Evolutionary conservation across 35 echinoderm and acorn worm genomes (phyloP).

Genomic region (Ptychodera flava): DNA sequence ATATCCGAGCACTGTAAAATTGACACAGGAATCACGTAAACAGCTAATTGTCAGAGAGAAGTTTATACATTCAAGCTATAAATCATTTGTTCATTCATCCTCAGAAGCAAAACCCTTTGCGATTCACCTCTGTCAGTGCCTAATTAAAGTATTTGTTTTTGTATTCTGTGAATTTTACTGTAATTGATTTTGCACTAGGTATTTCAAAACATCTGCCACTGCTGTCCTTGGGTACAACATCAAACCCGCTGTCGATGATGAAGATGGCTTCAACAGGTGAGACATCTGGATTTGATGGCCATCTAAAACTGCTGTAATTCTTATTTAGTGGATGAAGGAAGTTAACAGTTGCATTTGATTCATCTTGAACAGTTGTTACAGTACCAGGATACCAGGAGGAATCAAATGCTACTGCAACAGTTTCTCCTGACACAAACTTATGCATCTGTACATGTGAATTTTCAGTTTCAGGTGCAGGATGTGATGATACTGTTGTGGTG

Average conservation of each 20-base stretch:
- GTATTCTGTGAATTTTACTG: constrained; percentile 1
- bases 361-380: background rate
- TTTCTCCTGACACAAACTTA: background rate
- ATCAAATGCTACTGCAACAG: background rate
- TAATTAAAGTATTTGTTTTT: background rate
- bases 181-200: background rate
- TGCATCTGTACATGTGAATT: background rate
- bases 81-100: constrained; percentile 1
- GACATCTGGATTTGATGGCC: background rate
- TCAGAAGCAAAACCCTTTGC: background rate
- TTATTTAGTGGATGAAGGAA: constrained; percentile 1
- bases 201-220: background rate
- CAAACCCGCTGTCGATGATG: background rate
- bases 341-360: background rate
- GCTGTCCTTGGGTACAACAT: background rate
- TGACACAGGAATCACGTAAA: background rate
- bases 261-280: background rate
- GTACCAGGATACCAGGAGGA: background rate
- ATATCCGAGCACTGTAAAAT: constrained; percentile 1
- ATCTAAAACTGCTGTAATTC: background rate
- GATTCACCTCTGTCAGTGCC: background rate
- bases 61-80: background rate
- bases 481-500: background rate
- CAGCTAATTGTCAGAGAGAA: background rate
- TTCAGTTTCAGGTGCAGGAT: background rate